Evolutionary conservation across 2,888 invertebrate genomes (phyloP), one percentile per base, ranked within the genome.

Genomic region (Drosophila multiciliata): DNA sequence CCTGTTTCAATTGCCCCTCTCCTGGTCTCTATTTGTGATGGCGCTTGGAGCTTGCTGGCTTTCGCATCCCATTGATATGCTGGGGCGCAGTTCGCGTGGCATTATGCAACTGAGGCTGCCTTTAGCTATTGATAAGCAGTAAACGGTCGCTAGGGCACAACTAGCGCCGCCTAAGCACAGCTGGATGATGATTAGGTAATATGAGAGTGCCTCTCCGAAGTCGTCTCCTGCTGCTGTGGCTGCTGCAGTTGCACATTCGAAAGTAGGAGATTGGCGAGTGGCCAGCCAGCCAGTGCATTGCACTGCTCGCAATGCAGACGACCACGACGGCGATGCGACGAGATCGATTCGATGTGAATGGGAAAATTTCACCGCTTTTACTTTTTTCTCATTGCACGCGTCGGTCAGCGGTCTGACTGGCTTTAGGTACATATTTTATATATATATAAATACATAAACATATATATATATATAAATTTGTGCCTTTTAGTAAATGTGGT

Each of bases 291-390:
- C 78, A 88, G 86, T 84, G 88, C 84, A 84, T 86, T 88, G 87
- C 71, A 79, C 87, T 75, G 68, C 73, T 69, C 55, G 81, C 73
- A 66, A 77, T 80, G 81, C 78, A 80, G 81, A 77, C 77, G 74
- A 66, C 72, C 49, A 40, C 70, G 71, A 54, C 61, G 61, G 40
- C 64, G 72, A 64, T 58, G 72, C 73, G 78, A 78, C 68, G 73
- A 73, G 80, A 87, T 87, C 88, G 75, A 82, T 79, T 70, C 80
- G 64, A 73, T 87, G 89, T 89, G 89, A 89, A 85, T 80, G 87
- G 80, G 85, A 87, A 85, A 89, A 87, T 85, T 85, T 85, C 85
- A 84, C 85, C 89, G 85, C 85, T 85, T 85, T 85, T 85, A 85
- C 85, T 85, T 85, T 84, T 85, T 85, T 84, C 66, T 69, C 69